Conservation (phyloP, 2,888 invertebrate genomes). For the Sepiola atlantica region DNA sequence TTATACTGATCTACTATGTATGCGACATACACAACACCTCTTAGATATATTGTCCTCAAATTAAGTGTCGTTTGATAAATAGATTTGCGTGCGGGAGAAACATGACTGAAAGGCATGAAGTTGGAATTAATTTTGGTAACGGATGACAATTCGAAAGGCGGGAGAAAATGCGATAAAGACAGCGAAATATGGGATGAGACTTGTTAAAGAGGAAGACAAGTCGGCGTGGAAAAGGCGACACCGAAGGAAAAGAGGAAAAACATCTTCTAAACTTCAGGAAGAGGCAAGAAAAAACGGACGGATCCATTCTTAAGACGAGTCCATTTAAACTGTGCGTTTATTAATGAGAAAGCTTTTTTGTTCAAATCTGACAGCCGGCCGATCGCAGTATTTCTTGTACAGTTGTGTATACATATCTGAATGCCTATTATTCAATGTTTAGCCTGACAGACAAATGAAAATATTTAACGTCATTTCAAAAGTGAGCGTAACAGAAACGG, state of each 20-base stretch:
- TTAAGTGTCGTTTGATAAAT: not conserved
- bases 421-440: too few relatives aligned
- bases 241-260: not conserved
- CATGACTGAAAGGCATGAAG: not conserved
- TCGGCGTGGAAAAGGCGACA: not conserved
- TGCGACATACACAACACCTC: not conserved
- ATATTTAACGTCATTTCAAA: too few relatives aligned
- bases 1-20: slow-evolving; percentile 5
- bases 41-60: slow-evolving; percentile 18
- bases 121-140: not conserved
- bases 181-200: not conserved
- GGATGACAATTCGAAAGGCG: not conserved
- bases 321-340: too few relatives aligned
- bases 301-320: too few relatives aligned
- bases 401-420: too few relatives aligned
- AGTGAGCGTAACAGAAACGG: too few relatives aligned
- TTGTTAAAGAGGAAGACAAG: not conserved
- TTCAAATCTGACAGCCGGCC: too few relatives aligned
- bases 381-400: too few relatives aligned
- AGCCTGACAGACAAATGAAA: too few relatives aligned
- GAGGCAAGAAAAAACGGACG: too few relatives aligned
- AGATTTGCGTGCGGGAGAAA: not conserved
- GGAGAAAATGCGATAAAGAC: not conserved
- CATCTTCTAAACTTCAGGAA: not conserved
- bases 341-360: too few relatives aligned